These are phyloP conservation scores for Thecocarcelia acutangulata DNA, from an alignment of 2,888 invertebrate genomes.

Conservation along the genomic window DNA sequence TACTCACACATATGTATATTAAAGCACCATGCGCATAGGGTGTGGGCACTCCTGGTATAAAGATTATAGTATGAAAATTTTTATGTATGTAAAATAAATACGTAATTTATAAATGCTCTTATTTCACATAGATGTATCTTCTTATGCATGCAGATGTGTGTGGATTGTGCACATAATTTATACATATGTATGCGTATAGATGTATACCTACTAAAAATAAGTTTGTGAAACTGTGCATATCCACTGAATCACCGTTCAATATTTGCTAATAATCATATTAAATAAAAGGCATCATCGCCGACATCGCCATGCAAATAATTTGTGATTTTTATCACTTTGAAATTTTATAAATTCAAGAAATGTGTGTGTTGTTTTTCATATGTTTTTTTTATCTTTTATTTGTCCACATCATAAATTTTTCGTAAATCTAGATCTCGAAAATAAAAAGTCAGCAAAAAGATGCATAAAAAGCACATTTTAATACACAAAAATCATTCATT, in stretches of 20 bases:
- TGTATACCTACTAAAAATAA: no score
- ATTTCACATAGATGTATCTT: no score
- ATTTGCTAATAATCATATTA: conserved; percentile 42
- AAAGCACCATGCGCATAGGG: no score
- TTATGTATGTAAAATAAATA: no score
- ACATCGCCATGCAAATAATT: conserved; percentile 51
- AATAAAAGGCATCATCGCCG: conserved; percentile 40
- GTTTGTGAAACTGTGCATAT: no score
- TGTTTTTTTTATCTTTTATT: conserved; percentile 41
- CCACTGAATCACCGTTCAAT: background rate
- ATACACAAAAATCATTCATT: conserved; percentile 61
- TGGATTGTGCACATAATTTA: no score
- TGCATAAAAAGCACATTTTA: conserved; percentile 64
- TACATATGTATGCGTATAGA: no score
- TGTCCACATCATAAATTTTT: conserved; percentile 53
- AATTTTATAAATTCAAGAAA: conserved; percentile 48
- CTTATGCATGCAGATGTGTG: no score
- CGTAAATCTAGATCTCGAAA: conserved; percentile 57
- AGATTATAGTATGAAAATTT: no score
- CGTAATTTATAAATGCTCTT: no score
- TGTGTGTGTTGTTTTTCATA: conserved; percentile 32
- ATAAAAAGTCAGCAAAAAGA: conserved; percentile 27
- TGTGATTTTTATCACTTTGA: conserved; percentile 59
- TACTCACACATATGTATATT: no score
- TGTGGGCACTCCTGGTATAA: no score